Evolutionary conservation across 2,797 vertebrate genomes (phyloP), one percentile per base, ranked within the genome.

Genomic region (Peromyscus nudipes): DNA sequence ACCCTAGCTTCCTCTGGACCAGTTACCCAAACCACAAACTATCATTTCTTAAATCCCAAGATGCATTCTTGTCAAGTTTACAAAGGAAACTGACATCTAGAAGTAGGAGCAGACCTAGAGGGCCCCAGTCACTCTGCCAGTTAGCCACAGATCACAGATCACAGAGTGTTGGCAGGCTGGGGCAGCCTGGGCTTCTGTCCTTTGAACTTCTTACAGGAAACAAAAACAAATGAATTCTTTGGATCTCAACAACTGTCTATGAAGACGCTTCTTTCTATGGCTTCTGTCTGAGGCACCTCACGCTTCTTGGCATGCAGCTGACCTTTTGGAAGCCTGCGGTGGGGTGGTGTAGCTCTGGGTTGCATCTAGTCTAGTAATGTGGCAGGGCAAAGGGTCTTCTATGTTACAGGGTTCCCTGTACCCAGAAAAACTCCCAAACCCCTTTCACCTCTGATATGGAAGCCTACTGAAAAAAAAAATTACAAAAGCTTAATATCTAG

Each of bases 401-500:
- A 29, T 95, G 96, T 97, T 0, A n/a, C 52, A 97, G 94, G 37
- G 77, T 1, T 43, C 93, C 79, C 84, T 97, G 96, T 84, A 96
- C 4, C 83, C 93, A 88, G 95, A 97, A 90, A 89, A 97, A 97
- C 87, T 6, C 95, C 97, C 97, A 97, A 82, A 96, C 37, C 69
- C 60, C 52, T 91, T 92, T 81, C 73, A 86, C 82, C 82, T 97
- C 88, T 97, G 96, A 98, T 98, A 97, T 97, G 91, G 97, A 98
- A 96, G 98, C 98, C 98, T 97, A 96, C 27, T 60, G 91, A 65
- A 79, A 89, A 4, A 98, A 98, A 97, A 46, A 96, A 96, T 97
- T 98, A 98, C 75, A 98, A 98, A 98, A 97, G 97, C 97, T 98
- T 98, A 97, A 97, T 97, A 98, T 96, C 98, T 98, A 98, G 89